A percentile compares a stretch with the other conserved stretches of the same genome.
Evolutionary conservation across 2,113 vertebrate species (phyloP).

Genomic region (Misgurnus anguillicaudatus): DNA sequence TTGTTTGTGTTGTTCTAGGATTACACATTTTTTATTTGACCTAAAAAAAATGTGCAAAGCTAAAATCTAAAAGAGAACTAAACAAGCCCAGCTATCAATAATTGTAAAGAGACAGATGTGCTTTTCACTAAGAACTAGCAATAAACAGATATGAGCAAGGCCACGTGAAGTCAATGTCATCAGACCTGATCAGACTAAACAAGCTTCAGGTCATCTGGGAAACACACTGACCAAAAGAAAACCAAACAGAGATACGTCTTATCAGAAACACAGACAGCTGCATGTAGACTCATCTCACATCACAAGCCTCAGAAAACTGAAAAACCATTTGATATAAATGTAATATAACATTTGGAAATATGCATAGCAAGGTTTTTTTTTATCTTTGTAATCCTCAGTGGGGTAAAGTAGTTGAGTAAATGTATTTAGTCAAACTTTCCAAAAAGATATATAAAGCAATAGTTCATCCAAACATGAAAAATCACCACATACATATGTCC

Average conservation of each 20-base stretch:
- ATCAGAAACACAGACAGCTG: slow-evolving; percentile 3
- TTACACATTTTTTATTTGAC: too few relatives aligned
- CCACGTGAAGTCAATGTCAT: neutral
- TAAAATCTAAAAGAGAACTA: neutral
- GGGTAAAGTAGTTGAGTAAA: too few relatives aligned
- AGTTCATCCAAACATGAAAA: too few relatives aligned
- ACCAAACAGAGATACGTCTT: slow-evolving; percentile 29
- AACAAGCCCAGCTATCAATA: neutral
- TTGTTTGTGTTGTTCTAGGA: too few relatives aligned
- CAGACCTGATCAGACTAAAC: slow-evolving; percentile 34
- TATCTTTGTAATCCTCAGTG: too few relatives aligned
- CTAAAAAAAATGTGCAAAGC: too few relatives aligned
- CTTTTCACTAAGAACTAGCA: neutral
- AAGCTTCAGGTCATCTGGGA: slow-evolving; percentile 21
- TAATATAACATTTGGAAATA: too few relatives aligned
- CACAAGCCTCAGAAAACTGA: neutral
- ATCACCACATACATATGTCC: too few relatives aligned
- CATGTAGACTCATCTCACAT: neutral
- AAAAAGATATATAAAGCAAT: too few relatives aligned
- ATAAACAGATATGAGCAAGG: slow-evolving; percentile 14
- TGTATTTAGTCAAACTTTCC: too few relatives aligned
- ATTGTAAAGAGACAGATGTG: neutral
- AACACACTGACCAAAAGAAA: neutral
- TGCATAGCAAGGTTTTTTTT: too few relatives aligned
- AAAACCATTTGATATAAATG: too few relatives aligned